A percentile compares a stretch with the other conserved stretches of the same genome.
phyloP scores from a whole-genome alignment of 2,113 vertebrate species.

The Elachura formosa region DNA sequence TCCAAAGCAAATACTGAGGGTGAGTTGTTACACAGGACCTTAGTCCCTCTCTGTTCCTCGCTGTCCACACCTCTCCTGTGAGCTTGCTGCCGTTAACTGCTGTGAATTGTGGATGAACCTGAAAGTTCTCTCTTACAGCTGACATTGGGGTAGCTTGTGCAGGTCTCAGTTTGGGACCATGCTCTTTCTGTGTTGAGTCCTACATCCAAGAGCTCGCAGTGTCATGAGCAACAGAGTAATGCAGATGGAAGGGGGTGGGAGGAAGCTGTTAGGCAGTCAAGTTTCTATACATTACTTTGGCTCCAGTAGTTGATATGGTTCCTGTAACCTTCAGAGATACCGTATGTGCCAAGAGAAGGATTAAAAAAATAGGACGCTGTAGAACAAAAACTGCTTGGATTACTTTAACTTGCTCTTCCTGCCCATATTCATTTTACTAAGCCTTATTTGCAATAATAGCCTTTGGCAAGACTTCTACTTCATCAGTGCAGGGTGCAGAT shows the following conservation, averaged over 20 bases:
- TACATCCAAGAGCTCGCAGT: not conserved
- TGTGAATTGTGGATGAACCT: not conserved
- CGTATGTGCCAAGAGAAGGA: not conserved
- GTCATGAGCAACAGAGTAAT: not conserved
- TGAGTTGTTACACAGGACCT: not conserved
- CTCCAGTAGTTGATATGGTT: not conserved
- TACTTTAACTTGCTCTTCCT: not conserved
- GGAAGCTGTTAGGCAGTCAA: not conserved
- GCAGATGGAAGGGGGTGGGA: not conserved
- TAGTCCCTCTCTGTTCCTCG: rapidly evolving
- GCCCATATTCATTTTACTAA: not conserved
- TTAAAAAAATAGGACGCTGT: not conserved
- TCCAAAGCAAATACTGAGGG: not conserved
- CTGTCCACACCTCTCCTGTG: rapidly evolving
- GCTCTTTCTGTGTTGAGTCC: not conserved
- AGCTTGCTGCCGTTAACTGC: not conserved
- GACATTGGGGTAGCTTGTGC: not conserved
- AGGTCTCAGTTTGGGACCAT: not conserved
- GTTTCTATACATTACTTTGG: not conserved
- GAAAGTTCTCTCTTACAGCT: not conserved
- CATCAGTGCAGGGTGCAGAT: rapidly evolving
- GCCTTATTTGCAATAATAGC: not conserved
- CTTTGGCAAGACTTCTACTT: not conserved
- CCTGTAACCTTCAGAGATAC: not conserved
- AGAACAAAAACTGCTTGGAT: not conserved